phyloP scores from a whole-genome alignment of 2,888 invertebrate genomes.

The Stenodera caucasica region DNA sequence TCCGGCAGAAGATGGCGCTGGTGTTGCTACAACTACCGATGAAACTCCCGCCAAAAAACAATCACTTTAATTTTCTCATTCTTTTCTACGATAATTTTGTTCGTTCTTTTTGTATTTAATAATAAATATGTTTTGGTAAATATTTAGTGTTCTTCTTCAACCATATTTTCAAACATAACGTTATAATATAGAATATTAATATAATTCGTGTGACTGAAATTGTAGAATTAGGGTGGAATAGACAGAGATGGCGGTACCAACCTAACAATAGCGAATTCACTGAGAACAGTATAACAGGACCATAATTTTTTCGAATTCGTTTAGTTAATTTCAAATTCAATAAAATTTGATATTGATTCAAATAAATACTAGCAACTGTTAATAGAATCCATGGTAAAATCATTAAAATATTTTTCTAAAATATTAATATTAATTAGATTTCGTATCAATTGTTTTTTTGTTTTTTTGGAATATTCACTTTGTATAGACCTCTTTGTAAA shows the following conservation, averaged over 20 bases:
- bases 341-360: constrained; percentile 44
- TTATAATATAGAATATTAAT: neutral
- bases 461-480: neutral
- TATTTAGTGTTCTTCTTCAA: neutral
- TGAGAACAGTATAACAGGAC: constrained; percentile 37
- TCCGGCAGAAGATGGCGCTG: constrained; percentile 64
- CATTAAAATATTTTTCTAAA: constrained; percentile 37
- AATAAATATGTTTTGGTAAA: constrained; percentile 21
- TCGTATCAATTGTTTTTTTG: neutral
- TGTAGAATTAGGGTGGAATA: constrained; percentile 2
- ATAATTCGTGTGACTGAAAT: constrained; percentile 16
- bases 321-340: constrained; percentile 39
- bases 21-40: constrained; percentile 54
- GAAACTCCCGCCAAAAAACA: constrained; percentile 64
- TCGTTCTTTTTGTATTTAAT: constrained; percentile 13
- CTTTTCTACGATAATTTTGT: constrained; percentile 2
- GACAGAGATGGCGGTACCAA: neutral
- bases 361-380: constrained; percentile 46
- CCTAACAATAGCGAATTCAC: constrained; percentile 39
- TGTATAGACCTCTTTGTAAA: constrained; percentile 42
- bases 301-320: constrained; percentile 33
- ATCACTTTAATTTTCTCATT: constrained; percentile 45
- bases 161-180: constrained; percentile 1
- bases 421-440: neutral
- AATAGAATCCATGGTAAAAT: constrained; percentile 48